A percentile compares a stretch with the other conserved stretches of the same genome.
These are phyloP conservation scores for Labroides dimidiatus DNA, from an alignment of 2,797 vertebrate species.

Conservation along the genomic window DNA sequence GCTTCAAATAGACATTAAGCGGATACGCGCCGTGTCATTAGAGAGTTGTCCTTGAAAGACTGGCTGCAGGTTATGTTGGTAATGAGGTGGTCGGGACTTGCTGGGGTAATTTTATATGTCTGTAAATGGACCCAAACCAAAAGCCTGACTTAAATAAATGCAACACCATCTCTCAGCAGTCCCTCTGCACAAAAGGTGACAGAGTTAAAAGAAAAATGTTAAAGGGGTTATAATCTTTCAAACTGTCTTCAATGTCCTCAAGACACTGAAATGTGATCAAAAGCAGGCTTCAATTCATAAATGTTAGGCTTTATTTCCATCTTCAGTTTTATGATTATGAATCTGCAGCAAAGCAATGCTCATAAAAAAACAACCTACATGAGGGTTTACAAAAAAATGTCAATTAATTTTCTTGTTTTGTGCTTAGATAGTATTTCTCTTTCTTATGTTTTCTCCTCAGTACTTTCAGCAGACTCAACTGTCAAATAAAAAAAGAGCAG, in stretches of 20 bases:
- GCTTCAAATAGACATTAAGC: conserved; percentile 75
- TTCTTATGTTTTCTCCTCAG: not conserved
- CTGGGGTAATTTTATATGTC: conserved; percentile 78
- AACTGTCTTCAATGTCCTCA: conserved; percentile 1
- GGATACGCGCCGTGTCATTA: conserved; percentile 70
- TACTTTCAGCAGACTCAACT: not conserved
- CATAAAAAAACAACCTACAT: not conserved
- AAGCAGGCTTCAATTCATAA: not conserved
- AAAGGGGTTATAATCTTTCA: conserved; percentile 9
- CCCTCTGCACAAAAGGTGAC: conserved; percentile 34
- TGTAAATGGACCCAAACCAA: conserved; percentile 79
- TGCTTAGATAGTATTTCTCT: not conserved
- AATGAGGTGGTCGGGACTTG: conserved; percentile 78
- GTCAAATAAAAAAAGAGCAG: not conserved
- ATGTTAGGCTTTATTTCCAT: not conserved
- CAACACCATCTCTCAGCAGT: conserved; percentile 45
- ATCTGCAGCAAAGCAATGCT: conserved; percentile 8
- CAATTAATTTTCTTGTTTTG: conserved; percentile 1
- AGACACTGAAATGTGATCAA: not conserved
- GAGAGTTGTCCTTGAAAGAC: conserved; percentile 82
- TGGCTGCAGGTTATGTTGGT: conserved; percentile 82
- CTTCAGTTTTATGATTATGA: not conserved
- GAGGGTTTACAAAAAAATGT: conserved; percentile 1
- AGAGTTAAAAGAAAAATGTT: not conserved
- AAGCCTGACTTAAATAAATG: conserved; percentile 72